These are phyloP conservation scores for Hylaeus volcanicus DNA, from an alignment of 1,140 invertebrate species.

Conservation along the genomic window DNA sequence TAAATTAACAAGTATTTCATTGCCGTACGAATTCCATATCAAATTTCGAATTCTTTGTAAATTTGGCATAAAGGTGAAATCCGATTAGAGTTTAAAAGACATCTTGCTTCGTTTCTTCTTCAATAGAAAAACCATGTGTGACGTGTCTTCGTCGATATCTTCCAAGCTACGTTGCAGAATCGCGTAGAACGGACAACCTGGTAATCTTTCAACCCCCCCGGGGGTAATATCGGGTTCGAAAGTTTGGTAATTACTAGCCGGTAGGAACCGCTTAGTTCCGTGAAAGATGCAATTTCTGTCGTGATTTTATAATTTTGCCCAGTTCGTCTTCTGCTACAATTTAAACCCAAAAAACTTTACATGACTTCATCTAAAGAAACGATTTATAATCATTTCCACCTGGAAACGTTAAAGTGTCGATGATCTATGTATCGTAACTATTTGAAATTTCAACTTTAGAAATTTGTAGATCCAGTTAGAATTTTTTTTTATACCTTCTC, in stretches of 20 bases:
- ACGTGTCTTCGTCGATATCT: conserved; percentile 2
- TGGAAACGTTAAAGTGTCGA: not conserved
- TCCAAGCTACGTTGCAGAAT: not conserved
- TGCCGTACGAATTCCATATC: too few relatives aligned
- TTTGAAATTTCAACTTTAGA: too few relatives aligned
- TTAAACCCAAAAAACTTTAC: not conserved
- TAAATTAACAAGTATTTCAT: too few relatives aligned
- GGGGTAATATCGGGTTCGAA: conserved; percentile 32
- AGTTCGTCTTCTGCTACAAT: not conserved
- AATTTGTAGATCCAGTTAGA: too few relatives aligned
- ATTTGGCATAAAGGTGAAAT: too few relatives aligned
- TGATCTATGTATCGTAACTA: too few relatives aligned
- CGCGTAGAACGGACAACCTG: not conserved
- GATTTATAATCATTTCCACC: not conserved
- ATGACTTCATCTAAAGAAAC: not conserved
- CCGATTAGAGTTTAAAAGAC: not conserved
- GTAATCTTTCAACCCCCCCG: conserved; percentile 19
- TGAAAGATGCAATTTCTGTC: conserved; percentile 25
- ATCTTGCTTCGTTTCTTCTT: conserved; percentile 24
- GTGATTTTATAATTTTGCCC: conserved; percentile 16
- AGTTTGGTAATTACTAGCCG: conserved; percentile 38
- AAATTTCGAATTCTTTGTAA: too few relatives aligned
- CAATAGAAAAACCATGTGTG: conserved; percentile 8
- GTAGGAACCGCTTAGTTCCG: conserved; percentile 14
- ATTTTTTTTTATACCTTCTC: too few relatives aligned